Conservation (phyloP, 2,113 vertebrate species). For the Phrynocephalus versicolor region DNA sequence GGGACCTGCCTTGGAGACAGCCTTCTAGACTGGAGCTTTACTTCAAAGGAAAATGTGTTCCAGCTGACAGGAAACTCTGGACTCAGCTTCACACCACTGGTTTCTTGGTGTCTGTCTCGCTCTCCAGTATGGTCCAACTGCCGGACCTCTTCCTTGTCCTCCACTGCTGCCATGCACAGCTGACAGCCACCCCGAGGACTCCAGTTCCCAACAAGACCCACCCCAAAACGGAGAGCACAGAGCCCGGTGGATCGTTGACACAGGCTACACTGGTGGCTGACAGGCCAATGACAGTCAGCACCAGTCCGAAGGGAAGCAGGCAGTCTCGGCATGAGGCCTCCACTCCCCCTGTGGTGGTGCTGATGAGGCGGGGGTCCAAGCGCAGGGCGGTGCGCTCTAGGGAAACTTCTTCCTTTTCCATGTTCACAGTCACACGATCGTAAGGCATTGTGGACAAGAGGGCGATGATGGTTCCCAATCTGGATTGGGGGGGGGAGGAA, state of each 20-base stretch:
- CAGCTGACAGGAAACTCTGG: too few species aligned
- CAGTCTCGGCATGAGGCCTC: constrained; percentile 43
- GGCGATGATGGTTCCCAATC: background rate
- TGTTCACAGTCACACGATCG: constrained; percentile 1
- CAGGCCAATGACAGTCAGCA: constrained; percentile 35
- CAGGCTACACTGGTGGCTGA: constrained; percentile 4
- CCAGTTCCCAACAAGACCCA: constrained; percentile 8
- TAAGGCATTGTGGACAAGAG: background rate
- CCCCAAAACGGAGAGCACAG: constrained; percentile 5
- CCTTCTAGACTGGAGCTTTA: background rate
- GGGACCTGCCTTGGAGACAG: background rate
- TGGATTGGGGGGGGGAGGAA: background rate
- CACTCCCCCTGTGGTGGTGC: constrained; percentile 40
- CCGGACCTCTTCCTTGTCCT: constrained; percentile 17
- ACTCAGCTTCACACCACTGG: background rate
- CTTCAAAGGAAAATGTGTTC: background rate
- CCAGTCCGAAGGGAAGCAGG: constrained; percentile 39
- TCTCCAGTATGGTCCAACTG: constrained; percentile 20
- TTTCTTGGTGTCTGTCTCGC: constrained; percentile 27
- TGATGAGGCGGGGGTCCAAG: constrained; percentile 31
- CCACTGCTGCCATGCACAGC: constrained; percentile 33
- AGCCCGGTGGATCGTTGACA: background rate
- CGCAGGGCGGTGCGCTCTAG: background rate
- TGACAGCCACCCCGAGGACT: background rate
- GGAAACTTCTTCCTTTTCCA: constrained; percentile 12